These are phyloP conservation scores for Eclectus roratus DNA, from an alignment of 2,113 vertebrate species.

Conservation along the genomic window DNA sequence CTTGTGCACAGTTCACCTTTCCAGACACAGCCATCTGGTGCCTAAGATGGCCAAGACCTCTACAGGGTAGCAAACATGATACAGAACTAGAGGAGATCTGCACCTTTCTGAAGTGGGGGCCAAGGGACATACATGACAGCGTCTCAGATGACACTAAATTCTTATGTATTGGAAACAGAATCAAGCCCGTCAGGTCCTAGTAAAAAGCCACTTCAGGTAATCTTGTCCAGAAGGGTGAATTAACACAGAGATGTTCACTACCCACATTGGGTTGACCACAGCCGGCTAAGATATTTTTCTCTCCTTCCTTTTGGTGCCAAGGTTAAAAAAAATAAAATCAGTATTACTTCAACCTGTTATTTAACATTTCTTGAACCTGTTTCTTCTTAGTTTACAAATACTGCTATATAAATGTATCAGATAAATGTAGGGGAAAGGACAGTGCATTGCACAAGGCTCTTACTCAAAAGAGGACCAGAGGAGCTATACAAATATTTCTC, in stretches of 20 bases:
- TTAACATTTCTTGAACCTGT: not conserved
- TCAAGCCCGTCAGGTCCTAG: not conserved
- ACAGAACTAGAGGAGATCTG: not conserved
- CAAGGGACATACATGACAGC: fast-evolving
- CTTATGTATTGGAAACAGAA: not conserved
- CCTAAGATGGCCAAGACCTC: not conserved
- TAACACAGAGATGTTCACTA: not conserved
- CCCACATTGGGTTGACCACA: not conserved
- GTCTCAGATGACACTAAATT: not conserved
- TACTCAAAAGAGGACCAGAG: not conserved
- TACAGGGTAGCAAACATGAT: not conserved
- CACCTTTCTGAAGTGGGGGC: not conserved
- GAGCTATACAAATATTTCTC: not conserved
- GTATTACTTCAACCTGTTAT: not conserved
- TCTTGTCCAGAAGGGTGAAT: not conserved
- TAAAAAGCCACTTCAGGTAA: not conserved
- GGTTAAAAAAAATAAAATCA: not conserved
- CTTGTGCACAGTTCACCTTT: not conserved
- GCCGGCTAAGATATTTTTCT: not conserved
- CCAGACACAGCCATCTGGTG: not conserved
- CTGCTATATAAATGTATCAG: not conserved
- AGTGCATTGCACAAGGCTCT: not conserved
- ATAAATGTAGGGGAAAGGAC: not conserved
- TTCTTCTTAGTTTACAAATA: not conserved
- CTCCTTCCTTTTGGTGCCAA: not conserved